Percentiles rank a stretch among this genome's conserved stretches.
Evolutionary conservation across 2,797 vertebrate species (phyloP).

Genomic region (Luscinia luscinia): DNA sequence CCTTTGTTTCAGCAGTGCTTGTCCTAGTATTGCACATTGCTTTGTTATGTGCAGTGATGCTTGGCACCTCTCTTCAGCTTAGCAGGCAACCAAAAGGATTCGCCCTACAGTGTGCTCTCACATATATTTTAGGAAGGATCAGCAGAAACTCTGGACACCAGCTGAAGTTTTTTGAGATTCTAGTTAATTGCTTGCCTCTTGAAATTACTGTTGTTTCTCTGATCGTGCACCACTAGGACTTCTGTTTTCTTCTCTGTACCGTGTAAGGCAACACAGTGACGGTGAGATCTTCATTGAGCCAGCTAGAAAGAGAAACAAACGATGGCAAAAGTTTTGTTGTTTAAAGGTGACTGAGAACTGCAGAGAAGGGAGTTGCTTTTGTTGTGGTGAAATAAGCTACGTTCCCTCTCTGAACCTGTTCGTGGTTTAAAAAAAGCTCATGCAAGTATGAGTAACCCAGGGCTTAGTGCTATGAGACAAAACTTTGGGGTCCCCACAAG

Average conservation of each 20-base stretch:
- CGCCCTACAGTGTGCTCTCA: not conserved
- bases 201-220: not conserved
- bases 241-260: not conserved
- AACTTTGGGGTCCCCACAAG: not conserved
- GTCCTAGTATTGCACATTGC: not conserved
- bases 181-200: not conserved
- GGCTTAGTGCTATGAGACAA: not conserved
- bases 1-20: not conserved
- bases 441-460: not conserved
- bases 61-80: not conserved
- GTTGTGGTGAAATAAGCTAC: not conserved
- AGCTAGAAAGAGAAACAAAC: not conserved
- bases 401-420: not conserved
- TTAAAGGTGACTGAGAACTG: not conserved
- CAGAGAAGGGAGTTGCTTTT: not conserved
- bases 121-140: not conserved
- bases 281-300: not conserved
- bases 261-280: not conserved
- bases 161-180: not conserved
- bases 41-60: not conserved
- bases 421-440: not conserved
- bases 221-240: not conserved
- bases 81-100: not conserved
- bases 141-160: not conserved
- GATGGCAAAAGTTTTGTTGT: not conserved